Evolutionary conservation across 1,140 invertebrate species (phyloP), one percentile per base, ranked within the genome.

Genomic region (Alviniconcha marisindica): DNA sequence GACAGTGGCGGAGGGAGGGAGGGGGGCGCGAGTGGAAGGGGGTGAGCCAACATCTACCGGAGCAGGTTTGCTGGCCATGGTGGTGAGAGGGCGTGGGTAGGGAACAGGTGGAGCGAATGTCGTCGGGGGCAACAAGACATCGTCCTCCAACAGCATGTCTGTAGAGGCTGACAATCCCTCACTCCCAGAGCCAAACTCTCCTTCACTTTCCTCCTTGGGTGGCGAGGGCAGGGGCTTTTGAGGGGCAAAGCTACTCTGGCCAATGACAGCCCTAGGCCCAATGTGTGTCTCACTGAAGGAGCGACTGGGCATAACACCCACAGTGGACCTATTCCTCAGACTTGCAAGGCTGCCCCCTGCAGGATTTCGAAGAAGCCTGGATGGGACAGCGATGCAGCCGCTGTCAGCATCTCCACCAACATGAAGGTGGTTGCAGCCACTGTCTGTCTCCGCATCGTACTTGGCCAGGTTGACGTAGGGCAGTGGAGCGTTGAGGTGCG

Each of bases 381-480:
- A 5, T 7, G 31, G 76, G 4, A 18, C 40, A 7, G 36, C 24
- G 56, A n/a, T 15, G n/a, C 40, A 60, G 36, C 74, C 44, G 83
- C 76, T 81, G 48, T 86, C 85, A 54, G 80, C 78, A 63, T 60
- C 71, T 21, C 36, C 42, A 60, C 83, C 83, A 28, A 81, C 83
- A 31, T 66, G 82, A 33, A 91, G 78, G 84, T 91, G 84, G 18
- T 91, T 88, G 86, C 89, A 89, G 78, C 85, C 85, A 38, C 85
- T 87, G 36, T 87, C 86, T 18, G 87, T 84, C 83, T 89, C 89
- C 48, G 86, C 85, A 87, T 91, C 91, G 84, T 89, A 92, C 73
- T 89, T 89, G 28, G 86, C 88, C 63, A 92, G 81, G 74, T 92
- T 92, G 18, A 92, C 90, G 88, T 92, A 92, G 2, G 91, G 91